Evolutionary conservation across 1,140 invertebrate species (phyloP).

Genomic region (Ceratina australensis): DNA sequence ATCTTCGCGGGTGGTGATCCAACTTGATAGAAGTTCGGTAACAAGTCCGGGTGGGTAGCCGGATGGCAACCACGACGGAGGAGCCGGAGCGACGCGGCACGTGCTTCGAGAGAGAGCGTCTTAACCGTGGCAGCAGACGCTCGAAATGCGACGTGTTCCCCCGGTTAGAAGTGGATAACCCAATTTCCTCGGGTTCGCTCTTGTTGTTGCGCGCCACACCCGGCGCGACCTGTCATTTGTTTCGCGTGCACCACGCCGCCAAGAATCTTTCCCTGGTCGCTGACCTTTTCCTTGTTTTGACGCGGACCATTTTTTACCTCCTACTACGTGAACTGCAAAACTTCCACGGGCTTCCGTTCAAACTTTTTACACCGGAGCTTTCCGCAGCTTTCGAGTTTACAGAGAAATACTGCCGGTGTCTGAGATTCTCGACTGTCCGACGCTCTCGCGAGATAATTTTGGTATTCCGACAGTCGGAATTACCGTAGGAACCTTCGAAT

Average conservation of each 20-base stretch:
- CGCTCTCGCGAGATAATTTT: neutral
- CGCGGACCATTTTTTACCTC: neutral
- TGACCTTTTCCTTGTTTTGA: slow-evolving; percentile 27
- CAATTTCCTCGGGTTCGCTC: slow-evolving; percentile 52
- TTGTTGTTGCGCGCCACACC: neutral
- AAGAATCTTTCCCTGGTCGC: neutral
- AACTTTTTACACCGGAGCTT: neutral
- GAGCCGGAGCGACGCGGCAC: slow-evolving; percentile 46
- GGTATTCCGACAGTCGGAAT: neutral
- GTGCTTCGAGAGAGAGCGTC: slow-evolving; percentile 35
- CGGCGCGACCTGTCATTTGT: slow-evolving; percentile 18
- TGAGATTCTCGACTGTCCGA: no score
- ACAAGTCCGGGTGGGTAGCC: slow-evolving; percentile 63
- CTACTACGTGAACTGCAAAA: neutral
- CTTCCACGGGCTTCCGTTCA: neutral
- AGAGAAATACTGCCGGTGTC: no score
- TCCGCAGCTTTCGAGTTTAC: no score
- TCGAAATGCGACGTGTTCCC: slow-evolving; percentile 58
- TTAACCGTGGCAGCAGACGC: neutral
- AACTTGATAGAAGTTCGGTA: slow-evolving; percentile 68
- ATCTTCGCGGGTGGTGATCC: slow-evolving; percentile 53
- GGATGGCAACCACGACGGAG: slow-evolving; percentile 57
- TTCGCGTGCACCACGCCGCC: slow-evolving; percentile 20
- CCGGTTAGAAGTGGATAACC: slow-evolving; percentile 66
- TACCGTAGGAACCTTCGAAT: neutral